phyloP scores from a whole-genome alignment of 2,888 invertebrate species.

The Campoplex nolae region DNA sequence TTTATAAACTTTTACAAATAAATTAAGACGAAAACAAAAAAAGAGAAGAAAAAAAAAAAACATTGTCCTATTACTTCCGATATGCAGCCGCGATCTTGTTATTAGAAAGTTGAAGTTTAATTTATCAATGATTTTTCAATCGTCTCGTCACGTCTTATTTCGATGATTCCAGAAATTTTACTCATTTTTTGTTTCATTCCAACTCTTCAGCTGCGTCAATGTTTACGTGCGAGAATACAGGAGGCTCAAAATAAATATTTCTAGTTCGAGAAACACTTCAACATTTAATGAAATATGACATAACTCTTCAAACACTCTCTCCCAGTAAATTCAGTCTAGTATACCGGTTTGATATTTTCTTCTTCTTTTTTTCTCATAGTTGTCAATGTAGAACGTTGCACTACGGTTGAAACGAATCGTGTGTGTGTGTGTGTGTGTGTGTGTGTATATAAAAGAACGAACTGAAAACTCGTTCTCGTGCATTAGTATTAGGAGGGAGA shows the following conservation, averaged over 20 bases:
- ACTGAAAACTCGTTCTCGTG: conserved; percentile 30
- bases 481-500: conserved; percentile 70
- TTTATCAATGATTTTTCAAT: background rate
- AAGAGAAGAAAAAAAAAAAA: no score
- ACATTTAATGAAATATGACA: conserved; percentile 19
- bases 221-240: background rate
- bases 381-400: conserved; percentile 60
- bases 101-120: background rate
- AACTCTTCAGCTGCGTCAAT: background rate
- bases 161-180: background rate
- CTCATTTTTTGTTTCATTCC: background rate
- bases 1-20: conserved; percentile 1
- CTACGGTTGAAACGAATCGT: conserved; percentile 44
- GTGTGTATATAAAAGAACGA: conserved; percentile 31
- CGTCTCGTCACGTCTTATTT: background rate
- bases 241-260: background rate
- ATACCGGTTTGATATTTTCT: conserved; percentile 41
- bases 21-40: background rate
- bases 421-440: conserved; percentile 44
- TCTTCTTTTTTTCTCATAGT: conserved; percentile 40
- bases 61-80: background rate
- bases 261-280: background rate
- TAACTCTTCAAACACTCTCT: conserved; percentile 34
- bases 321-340: conserved; percentile 37
- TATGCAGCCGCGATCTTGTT: background rate